Evolutionary conservation across 1,140 invertebrate genomes (phyloP), one percentile per base, ranked within the genome.

Genomic region (Acromyrmex charruanus): DNA sequence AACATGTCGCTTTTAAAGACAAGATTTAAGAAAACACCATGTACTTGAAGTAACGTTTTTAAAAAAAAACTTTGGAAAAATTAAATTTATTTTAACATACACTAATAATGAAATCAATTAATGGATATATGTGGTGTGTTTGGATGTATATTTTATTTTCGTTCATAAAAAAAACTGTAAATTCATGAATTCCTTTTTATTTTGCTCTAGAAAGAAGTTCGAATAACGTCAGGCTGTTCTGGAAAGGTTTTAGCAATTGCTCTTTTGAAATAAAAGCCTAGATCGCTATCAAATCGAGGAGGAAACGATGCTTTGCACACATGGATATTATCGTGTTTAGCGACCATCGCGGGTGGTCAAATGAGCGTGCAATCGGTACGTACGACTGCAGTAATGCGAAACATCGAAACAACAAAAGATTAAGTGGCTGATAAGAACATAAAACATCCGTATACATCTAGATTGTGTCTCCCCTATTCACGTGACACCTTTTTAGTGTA

Each of bases 341-440:
- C 44, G 85, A 90, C 89, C 86, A 87, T 90, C 65, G 77, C 77
- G 88, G 89, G 85, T 89, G 88, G 85, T 53, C 86, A 88, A 90
- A 90, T 89, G 59, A 28, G 53, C 87, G 82, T 75, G 82, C 69
- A 53, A 49, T 63, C 49, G 21, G 53, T 71, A 49, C 63, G 66
- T 75, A 84, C 77, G 71, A 89, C 89, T 85, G 61, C 72, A 58
- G 71, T 44, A 87, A 89, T n/a, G 74, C 66, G 59, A 77, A 90
- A 77, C 85, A 77, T 71, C 71, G 89, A 87, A 89, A 90, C 55
- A 59, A 84, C 53, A 61, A 59, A 61, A 58, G 55, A 75, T 84
- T 44, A 71, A 59, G n/a, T 75, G 31, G 39, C 39, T 75, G 55
- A 84, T 84, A 84, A 82, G 68, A 74, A 35, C 28, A 28, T 58